These are phyloP conservation scores for Bhutanitis thaidina DNA, from an alignment of 2,888 invertebrate genomes.

Conservation along the genomic window DNA sequence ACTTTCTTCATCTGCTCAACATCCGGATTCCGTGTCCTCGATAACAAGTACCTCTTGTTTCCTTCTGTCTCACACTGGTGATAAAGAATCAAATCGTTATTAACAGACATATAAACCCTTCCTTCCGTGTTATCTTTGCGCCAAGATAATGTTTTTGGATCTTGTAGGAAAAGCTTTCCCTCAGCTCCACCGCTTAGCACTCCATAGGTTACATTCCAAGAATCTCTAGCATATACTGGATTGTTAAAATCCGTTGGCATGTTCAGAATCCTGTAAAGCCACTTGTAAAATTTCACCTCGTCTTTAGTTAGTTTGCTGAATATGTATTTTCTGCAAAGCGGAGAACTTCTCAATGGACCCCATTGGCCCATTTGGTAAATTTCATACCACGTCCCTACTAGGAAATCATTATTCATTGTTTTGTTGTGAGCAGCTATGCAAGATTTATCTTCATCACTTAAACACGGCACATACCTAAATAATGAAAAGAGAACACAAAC, in stretches of 20 bases:
- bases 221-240: slow-evolving; percentile 4
- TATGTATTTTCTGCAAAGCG: slow-evolving; percentile 3
- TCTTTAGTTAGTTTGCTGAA: slow-evolving; percentile 3
- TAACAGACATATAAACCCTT: slow-evolving; percentile 6
- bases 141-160: slow-evolving; percentile 2
- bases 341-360: not conserved
- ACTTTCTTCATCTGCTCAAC: not conserved
- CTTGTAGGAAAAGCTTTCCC: slow-evolving; percentile 8
- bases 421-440: not conserved
- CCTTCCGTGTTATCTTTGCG: slow-evolving; percentile 11
- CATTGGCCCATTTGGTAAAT: not conserved
- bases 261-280: not conserved
- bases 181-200: not conserved
- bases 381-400: slow-evolving; percentile 15
- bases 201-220: not conserved
- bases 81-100: not conserved
- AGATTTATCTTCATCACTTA: not conserved
- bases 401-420: slow-evolving; percentile 1
- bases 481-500: no score
- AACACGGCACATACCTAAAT: not conserved
- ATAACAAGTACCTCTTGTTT: not conserved
- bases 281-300: not conserved
- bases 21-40: slow-evolving; percentile 1
- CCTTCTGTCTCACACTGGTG: not conserved
- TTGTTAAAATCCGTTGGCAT: slow-evolving; percentile 2